Base-by-base conservation (phyloP, 2,113 vertebrate species). In the Percopsis transmontana region DNA sequence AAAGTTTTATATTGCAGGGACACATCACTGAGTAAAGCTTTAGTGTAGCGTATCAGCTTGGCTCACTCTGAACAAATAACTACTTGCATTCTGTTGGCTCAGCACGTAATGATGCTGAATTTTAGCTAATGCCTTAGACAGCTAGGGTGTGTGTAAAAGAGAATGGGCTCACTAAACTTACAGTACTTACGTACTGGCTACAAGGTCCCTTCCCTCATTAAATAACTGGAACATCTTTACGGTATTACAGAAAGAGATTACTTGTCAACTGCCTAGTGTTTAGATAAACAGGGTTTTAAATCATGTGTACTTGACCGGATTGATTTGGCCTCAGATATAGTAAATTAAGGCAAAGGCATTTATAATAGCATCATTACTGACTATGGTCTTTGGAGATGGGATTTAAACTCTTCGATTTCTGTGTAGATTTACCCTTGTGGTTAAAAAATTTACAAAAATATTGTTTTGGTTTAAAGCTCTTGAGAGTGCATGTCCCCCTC, bases 61-160 rank as follows among this genome's bases (percentile, higher is more conserved):
- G 55, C 60, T 57, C 61, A 56, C 19, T 6, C 21, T 23, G 47
- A 59, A 2, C 9, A 19, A 50, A 19, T 27, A 45, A 58, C 15
- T 45, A 56, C 65, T 74, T 64, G 21, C 58, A 40, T 57, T 47
- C 55, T 64, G 67, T 42, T 39, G 40, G 48, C 33, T 39, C 24
- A 57, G 19, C 39, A 19, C 70, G 72, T 48, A 50, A 56, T 13
- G 2, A 55, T 48, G 58, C 71, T 58, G 61, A 65, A 79, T 65
- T 68, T 52, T 20, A 70, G 53, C 51, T 61, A 75, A 58, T 66
- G 50, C 20, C 45, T 77, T 63, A 75, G 73, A 76, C 65, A 77
- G 62, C 73, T 24, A 14, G 1, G 79, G 70, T 83, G 85, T 79
- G 73, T 72, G 61, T 55, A 79, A n/a, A n/a, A n/a, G n/a, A 82